Evolutionary conservation across 92 coral and sea anemone species (phyloP).

Genomic region (Siderastrea radians): DNA sequence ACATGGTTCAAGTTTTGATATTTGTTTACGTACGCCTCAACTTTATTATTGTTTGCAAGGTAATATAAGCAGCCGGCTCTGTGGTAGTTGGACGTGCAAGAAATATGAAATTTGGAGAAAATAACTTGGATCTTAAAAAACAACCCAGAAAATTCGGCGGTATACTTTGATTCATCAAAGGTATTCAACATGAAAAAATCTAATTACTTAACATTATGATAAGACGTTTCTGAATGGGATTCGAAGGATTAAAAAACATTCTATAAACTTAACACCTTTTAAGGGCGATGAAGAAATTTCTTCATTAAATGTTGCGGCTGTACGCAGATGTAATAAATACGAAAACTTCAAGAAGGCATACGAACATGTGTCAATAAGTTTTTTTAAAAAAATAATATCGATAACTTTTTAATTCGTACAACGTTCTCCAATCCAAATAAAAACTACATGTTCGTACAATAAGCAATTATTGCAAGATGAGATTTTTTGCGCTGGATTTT

Average conservation of each 20-base stretch:
- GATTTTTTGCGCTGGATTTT: background rate
- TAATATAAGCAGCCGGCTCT: conserved; percentile 4
- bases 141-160: background rate
- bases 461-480: too few species aligned
- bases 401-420: background rate
- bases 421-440: too few species aligned
- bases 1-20: conserved; percentile 21
- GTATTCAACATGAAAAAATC: background rate
- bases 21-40: conserved; percentile 10
- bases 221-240: background rate
- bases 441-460: too few species aligned
- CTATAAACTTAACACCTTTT: background rate
- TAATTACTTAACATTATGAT: background rate
- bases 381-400: background rate
- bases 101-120: background rate
- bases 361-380: background rate
- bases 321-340: background rate
- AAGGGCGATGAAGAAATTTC: background rate
- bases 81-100: background rate
- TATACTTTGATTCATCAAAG: background rate
- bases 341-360: background rate
- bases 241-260: background rate
- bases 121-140: background rate
- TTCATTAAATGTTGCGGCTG: background rate
- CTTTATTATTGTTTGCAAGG: conserved; percentile 8